Evolutionary conservation across 2,888 invertebrate species (phyloP).

Genomic region (Aspidapion aeneum): DNA sequence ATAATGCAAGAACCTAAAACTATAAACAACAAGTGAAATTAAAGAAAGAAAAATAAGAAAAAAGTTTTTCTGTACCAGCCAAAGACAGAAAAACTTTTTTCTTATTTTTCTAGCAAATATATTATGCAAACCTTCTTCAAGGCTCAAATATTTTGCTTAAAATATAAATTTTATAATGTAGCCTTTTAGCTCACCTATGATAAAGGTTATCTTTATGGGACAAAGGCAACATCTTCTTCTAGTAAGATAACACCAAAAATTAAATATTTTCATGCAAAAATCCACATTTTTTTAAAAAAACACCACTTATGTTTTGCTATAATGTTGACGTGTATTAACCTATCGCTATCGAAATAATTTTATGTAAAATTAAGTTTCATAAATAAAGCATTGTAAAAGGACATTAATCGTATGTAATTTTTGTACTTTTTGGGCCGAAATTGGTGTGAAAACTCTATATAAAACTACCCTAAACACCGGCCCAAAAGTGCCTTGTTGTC

Average conservation of each 20-base stretch:
- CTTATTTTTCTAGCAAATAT: too few species aligned
- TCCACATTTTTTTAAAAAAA: neutral
- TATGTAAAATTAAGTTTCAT: too few species aligned
- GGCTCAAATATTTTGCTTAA: too few species aligned
- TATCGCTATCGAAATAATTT: too few species aligned
- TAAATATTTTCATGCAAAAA: neutral
- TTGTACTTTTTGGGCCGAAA: neutral
- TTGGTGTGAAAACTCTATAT: neutral
- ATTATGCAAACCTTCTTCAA: too few species aligned
- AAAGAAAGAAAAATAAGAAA: too few species aligned
- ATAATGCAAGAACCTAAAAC: too few species aligned
- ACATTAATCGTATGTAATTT: neutral
- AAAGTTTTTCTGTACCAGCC: too few species aligned
- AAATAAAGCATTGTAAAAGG: too few species aligned
- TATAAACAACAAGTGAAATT: too few species aligned
- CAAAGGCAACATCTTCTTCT: conserved; percentile 66
- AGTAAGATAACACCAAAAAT: neutral
- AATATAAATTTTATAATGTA: too few species aligned
- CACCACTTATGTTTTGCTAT: neutral
- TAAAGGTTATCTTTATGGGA: conserved; percentile 62
- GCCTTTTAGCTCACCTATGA: neutral
- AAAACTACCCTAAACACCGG: neutral
- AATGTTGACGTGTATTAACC: neutral
- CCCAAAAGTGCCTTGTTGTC: neutral
- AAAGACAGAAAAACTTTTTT: too few species aligned